Evolutionary conservation across 2,888 invertebrate species (phyloP).

Genomic region (Dryadula phaetusa): DNA sequence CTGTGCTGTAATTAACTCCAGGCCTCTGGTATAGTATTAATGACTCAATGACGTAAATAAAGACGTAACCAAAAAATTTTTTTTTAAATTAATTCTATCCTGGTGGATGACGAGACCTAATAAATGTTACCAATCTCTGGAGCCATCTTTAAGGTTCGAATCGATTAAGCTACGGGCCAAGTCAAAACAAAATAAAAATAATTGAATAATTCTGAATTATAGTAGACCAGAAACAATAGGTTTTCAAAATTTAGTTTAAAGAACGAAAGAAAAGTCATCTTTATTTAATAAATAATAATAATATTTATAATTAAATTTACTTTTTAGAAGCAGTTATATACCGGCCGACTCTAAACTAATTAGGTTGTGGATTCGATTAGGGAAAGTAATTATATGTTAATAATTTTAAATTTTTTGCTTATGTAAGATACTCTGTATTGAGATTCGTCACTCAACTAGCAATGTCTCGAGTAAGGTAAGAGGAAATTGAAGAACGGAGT

Average conservation of each 20-base stretch:
- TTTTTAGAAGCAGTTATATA: too few relatives aligned
- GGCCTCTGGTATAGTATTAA: not conserved
- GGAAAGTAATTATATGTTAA: too few relatives aligned
- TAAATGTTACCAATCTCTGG: conserved; percentile 2
- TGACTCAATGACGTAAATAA: not conserved
- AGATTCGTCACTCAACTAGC: too few relatives aligned
- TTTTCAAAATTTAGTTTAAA: not conserved
- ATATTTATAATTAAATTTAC: too few relatives aligned
- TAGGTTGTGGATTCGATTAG: too few relatives aligned
- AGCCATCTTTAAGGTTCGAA: not conserved
- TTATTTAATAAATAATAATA: not conserved
- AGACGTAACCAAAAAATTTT: too few relatives aligned
- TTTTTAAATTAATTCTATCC: not conserved
- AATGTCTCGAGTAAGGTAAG: too few relatives aligned
- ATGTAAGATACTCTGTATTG: not conserved
- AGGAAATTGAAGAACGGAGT: too few relatives aligned
- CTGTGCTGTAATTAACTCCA: not conserved
- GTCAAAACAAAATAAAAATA: not conserved
- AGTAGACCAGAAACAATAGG: not conserved
- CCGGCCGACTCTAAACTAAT: too few relatives aligned
- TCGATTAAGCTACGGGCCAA: not conserved
- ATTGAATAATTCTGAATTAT: not conserved
- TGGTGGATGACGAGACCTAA: not conserved
- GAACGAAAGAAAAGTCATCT: not conserved
- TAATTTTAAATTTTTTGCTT: not conserved